Percentiles rank a stretch among this genome's conserved stretches.
Conservation (phyloP, 92 coral and sea anemone genomes). For the Zoanthus sansibaricus region DNA sequence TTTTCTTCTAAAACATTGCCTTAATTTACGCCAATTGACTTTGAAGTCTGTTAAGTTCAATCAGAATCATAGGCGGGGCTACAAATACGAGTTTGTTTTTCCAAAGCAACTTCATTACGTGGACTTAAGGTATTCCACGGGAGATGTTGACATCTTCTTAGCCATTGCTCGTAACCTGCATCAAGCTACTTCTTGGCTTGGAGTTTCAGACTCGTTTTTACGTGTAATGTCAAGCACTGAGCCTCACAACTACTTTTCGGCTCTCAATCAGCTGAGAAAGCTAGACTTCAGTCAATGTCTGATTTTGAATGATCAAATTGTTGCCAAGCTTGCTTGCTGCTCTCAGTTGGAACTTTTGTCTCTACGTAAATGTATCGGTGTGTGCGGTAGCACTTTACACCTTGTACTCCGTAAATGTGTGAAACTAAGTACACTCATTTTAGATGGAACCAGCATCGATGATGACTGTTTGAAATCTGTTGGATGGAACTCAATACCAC, state of each 20-base stretch:
- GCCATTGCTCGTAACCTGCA: slow-evolving; percentile 65
- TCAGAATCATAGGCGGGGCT: background rate
- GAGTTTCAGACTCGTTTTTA: slow-evolving; percentile 76
- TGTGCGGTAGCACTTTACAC: slow-evolving; percentile 62
- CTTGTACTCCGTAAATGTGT: slow-evolving; percentile 50
- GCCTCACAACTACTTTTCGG: slow-evolving; percentile 35
- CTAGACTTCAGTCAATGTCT: slow-evolving; percentile 77
- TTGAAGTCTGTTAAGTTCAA: slow-evolving; percentile 67
- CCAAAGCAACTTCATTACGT: slow-evolving; percentile 59
- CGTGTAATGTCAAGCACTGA: slow-evolving; percentile 42
- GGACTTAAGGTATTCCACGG: slow-evolving; percentile 80
- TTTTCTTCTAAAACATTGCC: slow-evolving; percentile 60
- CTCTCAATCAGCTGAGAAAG: slow-evolving; percentile 62
- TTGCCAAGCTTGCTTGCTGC: slow-evolving; percentile 56
- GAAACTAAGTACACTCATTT: slow-evolving; percentile 68
- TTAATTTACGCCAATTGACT: slow-evolving; percentile 62
- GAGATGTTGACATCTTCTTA: slow-evolving; percentile 53
- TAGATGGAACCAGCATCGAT: slow-evolving; percentile 79
- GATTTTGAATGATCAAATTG: slow-evolving; percentile 52
- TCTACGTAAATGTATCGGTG: slow-evolving; percentile 69
- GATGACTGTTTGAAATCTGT: slow-evolving; percentile 55
- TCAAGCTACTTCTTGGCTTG: slow-evolving; percentile 67
- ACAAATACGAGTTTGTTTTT: slow-evolving; percentile 42
- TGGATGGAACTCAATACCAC: slow-evolving; percentile 57
- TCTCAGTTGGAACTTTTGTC: slow-evolving; percentile 63